A percentile compares a stretch with the other conserved stretches of the same genome.
These are phyloP conservation scores for Pelobates cultripes DNA, from an alignment of 2,797 vertebrate genomes.

Conservation along the genomic window DNA sequence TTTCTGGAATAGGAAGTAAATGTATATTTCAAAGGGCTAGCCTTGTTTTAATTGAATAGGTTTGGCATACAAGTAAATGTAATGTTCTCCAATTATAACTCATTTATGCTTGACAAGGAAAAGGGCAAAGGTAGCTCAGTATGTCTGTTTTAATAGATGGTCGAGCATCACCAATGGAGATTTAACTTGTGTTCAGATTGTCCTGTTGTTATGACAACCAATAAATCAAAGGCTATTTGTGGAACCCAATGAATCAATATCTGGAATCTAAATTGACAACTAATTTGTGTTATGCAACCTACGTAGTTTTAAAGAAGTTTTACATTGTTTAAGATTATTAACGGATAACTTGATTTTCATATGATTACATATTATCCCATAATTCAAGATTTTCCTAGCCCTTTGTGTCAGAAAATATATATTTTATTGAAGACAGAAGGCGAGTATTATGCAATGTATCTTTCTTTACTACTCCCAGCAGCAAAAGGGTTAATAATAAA, in stretches of 20 bases:
- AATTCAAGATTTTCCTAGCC: too few relatives aligned
- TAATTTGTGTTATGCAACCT: background rate
- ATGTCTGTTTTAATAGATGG: background rate
- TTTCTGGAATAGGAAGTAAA: background rate
- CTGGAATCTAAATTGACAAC: background rate
- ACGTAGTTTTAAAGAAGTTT: background rate
- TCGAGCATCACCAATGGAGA: background rate
- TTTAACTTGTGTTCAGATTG: background rate
- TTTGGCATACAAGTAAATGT: background rate
- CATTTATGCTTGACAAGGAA: background rate
- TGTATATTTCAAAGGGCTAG: background rate
- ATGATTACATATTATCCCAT: too few relatives aligned
- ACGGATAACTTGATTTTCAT: too few relatives aligned
- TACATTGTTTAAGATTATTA: too few relatives aligned
- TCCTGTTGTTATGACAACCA: constrained; percentile 10
- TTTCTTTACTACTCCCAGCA: too few relatives aligned
- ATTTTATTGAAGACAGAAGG: too few relatives aligned
- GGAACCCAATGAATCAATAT: background rate
- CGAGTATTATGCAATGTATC: too few relatives aligned
- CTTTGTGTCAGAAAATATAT: too few relatives aligned
- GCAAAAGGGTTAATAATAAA: too few relatives aligned
- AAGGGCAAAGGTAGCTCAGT: background rate
- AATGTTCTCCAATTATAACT: background rate
- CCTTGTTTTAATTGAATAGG: background rate
- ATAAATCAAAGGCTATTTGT: constrained; percentile 1